A percentile compares a stretch with the other conserved stretches of the same genome.
These are phyloP conservation scores for Macrotis lagotis DNA, from an alignment of 2,113 vertebrate species.

Conservation along the genomic window DNA sequence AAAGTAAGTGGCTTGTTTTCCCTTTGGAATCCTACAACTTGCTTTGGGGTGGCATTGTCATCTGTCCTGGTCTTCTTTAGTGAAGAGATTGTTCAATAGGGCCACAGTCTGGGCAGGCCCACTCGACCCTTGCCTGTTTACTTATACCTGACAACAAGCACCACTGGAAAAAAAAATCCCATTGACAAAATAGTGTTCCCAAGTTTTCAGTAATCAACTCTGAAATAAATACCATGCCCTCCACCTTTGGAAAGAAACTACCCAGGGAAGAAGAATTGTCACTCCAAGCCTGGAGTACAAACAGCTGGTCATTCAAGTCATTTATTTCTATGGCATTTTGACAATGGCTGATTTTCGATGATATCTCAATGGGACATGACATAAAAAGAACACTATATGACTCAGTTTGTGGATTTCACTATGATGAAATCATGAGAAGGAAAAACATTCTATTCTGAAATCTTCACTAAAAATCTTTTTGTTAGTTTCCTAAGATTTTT, in stretches of 20 bases:
- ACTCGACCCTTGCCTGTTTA: not conserved
- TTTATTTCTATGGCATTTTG: slow-evolving; percentile 30
- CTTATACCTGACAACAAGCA: not conserved
- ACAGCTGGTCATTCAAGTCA: slow-evolving; percentile 12
- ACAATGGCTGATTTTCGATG: not conserved
- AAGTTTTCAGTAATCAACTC: slow-evolving; percentile 32
- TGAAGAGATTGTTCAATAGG: not conserved
- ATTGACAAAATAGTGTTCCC: not conserved
- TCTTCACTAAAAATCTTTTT: slow-evolving; percentile 12
- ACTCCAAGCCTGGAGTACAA: not conserved
- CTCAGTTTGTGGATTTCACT: slow-evolving; percentile 16
- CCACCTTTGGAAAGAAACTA: slow-evolving; percentile 28
- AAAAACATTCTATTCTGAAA: slow-evolving; percentile 46
- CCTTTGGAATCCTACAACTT: not conserved
- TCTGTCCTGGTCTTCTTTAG: not conserved
- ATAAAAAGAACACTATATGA: slow-evolving; percentile 6
- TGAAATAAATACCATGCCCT: not conserved
- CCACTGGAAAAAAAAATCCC: not conserved
- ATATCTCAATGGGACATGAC: not conserved
- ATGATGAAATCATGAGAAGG: slow-evolving; percentile 21
- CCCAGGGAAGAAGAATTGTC: not conserved
- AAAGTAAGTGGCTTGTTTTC: not conserved
- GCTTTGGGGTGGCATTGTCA: not conserved
- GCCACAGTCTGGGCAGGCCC: not conserved
- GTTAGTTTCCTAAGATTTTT: not conserved